phyloP scores from a whole-genome alignment of 2,888 invertebrate genomes.

The Thera britannica region DNA sequence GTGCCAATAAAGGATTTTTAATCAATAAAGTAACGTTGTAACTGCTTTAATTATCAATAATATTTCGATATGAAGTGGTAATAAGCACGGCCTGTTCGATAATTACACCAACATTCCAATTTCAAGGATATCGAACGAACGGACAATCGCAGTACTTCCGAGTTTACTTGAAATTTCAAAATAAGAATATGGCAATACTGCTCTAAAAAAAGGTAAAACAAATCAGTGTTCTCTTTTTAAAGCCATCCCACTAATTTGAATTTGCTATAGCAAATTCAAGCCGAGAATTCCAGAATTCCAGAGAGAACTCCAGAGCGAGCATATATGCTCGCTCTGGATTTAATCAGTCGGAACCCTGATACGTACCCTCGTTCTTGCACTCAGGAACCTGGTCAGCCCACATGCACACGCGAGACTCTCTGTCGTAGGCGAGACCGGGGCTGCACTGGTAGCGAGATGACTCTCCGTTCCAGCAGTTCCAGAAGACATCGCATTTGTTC shows the following conservation, averaged over 20 bases:
- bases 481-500: constrained; percentile 95
- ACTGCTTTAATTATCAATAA: constrained; percentile 26
- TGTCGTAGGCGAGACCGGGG: constrained; percentile 96
- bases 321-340: neutral
- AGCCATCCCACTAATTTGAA: neutral
- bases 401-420: constrained; percentile 97
- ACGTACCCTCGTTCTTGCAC: constrained; percentile 94
- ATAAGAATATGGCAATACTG: neutral
- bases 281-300: too few species aligned
- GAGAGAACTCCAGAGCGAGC: too few species aligned
- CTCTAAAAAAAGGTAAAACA: too few species aligned
- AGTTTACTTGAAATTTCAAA: neutral
- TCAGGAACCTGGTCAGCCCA: constrained; percentile 98
- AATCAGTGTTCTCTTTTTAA: too few species aligned
- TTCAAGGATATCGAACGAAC: constrained; percentile 38
- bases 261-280: too few species aligned
- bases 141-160: constrained; percentile 1
- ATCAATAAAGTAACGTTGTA: constrained; percentile 16
- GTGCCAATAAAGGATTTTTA: constrained; percentile 14
- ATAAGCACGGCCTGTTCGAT: constrained; percentile 18
- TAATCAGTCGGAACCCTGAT: constrained; percentile 6
- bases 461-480: constrained; percentile 99
- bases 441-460: constrained; percentile 97
- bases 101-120: constrained; percentile 37
- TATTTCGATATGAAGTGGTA: constrained; percentile 31